Percentiles rank a stretch among this genome's conserved stretches.
These are phyloP conservation scores for Aphelenchoides besseyi DNA, from an alignment of 1,140 invertebrate genomes.

Conservation along the genomic window DNA sequence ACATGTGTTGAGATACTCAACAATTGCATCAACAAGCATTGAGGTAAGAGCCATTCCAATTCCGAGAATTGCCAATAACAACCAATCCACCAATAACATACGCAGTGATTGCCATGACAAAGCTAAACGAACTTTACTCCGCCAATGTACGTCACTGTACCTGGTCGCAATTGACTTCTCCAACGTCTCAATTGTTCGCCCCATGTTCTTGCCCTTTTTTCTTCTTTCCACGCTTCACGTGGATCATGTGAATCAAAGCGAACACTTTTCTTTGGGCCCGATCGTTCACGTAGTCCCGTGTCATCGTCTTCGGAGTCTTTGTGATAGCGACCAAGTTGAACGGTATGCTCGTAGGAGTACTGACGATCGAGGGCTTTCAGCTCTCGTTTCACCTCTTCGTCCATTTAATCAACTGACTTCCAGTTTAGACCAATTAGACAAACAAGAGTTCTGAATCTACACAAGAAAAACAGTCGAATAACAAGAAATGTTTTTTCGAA, in stretches of 20 bases:
- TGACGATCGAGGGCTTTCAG: constrained; percentile 45
- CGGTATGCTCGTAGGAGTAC: constrained; percentile 53
- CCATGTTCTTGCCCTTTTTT: constrained; percentile 33
- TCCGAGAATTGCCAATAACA: constrained; percentile 55
- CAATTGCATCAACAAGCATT: constrained; percentile 52
- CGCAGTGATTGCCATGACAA: constrained; percentile 26
- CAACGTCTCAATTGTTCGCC: constrained; percentile 37
- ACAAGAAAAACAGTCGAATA: background rate
- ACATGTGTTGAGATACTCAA: constrained; percentile 57
- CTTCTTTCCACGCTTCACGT: constrained; percentile 41
- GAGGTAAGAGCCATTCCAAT: constrained; percentile 56
- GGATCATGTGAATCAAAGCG: constrained; percentile 44
- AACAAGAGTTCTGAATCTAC: background rate
- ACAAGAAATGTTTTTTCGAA: background rate
- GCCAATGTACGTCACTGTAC: background rate
- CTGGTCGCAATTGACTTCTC: constrained; percentile 19
- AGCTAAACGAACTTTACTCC: constrained; percentile 27
- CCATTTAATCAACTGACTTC: constrained; percentile 24
- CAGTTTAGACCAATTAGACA: background rate
- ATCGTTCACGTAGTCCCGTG: constrained; percentile 13
- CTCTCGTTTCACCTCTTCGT: constrained; percentile 45
- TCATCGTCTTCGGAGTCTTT: constrained; percentile 43
- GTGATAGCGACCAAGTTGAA: constrained; percentile 52
- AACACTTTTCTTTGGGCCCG: constrained; percentile 38
- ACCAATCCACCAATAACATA: constrained; percentile 51